Conservation (phyloP, 1,140 invertebrate species). For the Bombus affinis region DNA sequence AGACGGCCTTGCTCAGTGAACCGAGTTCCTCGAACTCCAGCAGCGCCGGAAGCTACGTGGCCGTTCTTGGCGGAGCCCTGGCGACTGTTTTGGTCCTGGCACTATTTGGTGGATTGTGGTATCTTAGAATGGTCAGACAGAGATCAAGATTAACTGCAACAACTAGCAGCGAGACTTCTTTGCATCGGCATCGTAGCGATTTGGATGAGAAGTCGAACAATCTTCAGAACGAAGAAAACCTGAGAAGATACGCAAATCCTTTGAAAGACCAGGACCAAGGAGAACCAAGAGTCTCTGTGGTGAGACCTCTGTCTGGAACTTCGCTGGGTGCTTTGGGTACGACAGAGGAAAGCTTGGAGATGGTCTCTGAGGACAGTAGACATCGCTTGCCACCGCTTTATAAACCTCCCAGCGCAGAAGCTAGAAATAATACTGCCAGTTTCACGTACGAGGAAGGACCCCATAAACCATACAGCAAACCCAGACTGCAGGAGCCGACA, state of each 20-base stretch:
- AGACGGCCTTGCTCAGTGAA: constrained; percentile 86
- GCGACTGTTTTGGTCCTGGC: constrained; percentile 74
- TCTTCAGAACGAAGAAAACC: constrained; percentile 94
- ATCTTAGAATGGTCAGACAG: constrained; percentile 72
- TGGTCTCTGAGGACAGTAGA: constrained; percentile 84
- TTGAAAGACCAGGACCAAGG: constrained; percentile 83
- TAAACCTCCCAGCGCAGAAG: constrained; percentile 85
- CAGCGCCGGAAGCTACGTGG: constrained; percentile 83
- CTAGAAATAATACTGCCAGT: constrained; percentile 90
- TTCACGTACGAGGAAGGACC: constrained; percentile 86
- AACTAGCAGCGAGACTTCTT: constrained; percentile 82
- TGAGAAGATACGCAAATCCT: constrained; percentile 87
- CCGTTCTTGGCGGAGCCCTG: constrained; percentile 81
- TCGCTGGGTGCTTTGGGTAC: constrained; percentile 77
- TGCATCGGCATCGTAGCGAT: constrained; percentile 89
- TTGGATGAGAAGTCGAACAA: constrained; percentile 92
- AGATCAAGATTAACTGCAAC: constrained; percentile 78
- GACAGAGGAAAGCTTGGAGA: constrained; percentile 85
- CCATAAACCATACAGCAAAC: constrained; percentile 91
- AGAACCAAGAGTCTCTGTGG: constrained; percentile 84
- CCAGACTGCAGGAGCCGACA: constrained; percentile 83
- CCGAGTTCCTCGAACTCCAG: constrained; percentile 80
- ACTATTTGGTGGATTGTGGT: constrained; percentile 77
- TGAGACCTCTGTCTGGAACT: constrained; percentile 84
- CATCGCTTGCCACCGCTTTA: constrained; percentile 84